A percentile compares a stretch with the other conserved stretches of the same genome.
Evolutionary conservation across 2,888 invertebrate species (phyloP).

Genomic region (Allygus modestus): DNA sequence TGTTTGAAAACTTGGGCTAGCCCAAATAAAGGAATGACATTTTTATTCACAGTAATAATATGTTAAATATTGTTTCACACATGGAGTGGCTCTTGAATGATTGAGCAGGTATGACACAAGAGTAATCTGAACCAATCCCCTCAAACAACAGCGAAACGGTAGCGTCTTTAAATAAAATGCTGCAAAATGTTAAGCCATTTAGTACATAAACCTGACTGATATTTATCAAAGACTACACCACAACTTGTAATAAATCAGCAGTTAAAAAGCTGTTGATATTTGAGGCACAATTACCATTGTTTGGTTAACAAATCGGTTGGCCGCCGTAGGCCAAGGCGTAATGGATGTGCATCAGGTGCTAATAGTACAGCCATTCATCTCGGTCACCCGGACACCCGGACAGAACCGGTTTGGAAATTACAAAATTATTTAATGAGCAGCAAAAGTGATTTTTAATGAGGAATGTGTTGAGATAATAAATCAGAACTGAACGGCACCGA

Average conservation of each 20-base stretch:
- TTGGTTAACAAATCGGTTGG: not conserved
- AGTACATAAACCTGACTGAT: no score
- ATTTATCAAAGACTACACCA: no score
- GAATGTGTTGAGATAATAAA: slow-evolving; percentile 34
- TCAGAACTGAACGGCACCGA: not conserved
- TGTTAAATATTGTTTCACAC: no score
- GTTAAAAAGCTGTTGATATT: not conserved
- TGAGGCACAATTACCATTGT: slow-evolving; percentile 17
- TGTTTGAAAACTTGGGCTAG: no score
- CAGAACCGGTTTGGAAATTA: slow-evolving; percentile 28
- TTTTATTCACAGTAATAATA: no score
- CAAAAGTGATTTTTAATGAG: slow-evolving; percentile 52
- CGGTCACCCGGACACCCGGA: not conserved
- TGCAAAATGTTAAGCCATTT: no score
- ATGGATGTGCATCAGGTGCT: not conserved
- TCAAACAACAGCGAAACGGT: no score
- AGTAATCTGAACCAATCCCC: no score
- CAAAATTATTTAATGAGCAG: slow-evolving; percentile 51
- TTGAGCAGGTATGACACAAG: no score
- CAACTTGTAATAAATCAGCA: not conserved
- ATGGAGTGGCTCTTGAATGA: no score
- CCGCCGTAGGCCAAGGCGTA: not conserved
- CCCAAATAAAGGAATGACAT: no score
- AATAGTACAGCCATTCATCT: slow-evolving; percentile 27
- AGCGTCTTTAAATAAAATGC: no score